Evolutionary conservation across 2,113 vertebrate species (phyloP), one percentile per base, ranked within the genome.

Genomic region (Edolisoma coerulescens): DNA sequence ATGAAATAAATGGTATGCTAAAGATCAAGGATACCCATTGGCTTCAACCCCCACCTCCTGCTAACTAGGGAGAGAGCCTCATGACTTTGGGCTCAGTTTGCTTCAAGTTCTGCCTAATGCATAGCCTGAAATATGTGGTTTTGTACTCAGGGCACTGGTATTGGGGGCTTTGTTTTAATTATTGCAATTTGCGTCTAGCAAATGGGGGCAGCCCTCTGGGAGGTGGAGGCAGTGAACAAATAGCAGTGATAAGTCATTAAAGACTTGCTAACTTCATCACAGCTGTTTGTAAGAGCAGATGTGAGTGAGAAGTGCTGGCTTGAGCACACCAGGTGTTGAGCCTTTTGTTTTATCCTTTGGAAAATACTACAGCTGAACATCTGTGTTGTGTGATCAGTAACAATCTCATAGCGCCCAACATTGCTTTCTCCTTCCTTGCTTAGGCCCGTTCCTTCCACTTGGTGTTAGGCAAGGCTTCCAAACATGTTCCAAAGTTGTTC

Each of bases 1-100:
- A 98, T 98, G 97, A 97, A 98, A 97, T 98, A 98, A 98, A 97
- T 94, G 97, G 85, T 97, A 93, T 83, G 97, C 74, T 96, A 97
- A 98, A 97, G 96, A 97, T 96, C 95, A 96, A 93, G 92, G 83
- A 87, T 95, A 89, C 53, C 89, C 79, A 82, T 54, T 7, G 16
- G 84, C 84, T 97, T 93, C 28, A 14, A 77, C 42, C 41, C 64
- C 84, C 90, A 91, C 63, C 68, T 68, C 54, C 78, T 60, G 84
- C 91, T 95, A 89, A 80, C 91, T 26, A 76, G 32, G 22, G 79
- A 52, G 80, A 84, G 45, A 84, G 79, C 35, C 52, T 97, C 90
- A 56, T 75, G 96, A 97, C 92, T 97, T 97, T 75, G 92, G 94
- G 74, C 87, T 96, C 60, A 74, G 61, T 94, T 92, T 88, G 45